Percentiles rank a stretch among this genome's conserved stretches.
phyloP scores from a whole-genome alignment of 2,888 invertebrate genomes.

The Odontocerum albicorne region DNA sequence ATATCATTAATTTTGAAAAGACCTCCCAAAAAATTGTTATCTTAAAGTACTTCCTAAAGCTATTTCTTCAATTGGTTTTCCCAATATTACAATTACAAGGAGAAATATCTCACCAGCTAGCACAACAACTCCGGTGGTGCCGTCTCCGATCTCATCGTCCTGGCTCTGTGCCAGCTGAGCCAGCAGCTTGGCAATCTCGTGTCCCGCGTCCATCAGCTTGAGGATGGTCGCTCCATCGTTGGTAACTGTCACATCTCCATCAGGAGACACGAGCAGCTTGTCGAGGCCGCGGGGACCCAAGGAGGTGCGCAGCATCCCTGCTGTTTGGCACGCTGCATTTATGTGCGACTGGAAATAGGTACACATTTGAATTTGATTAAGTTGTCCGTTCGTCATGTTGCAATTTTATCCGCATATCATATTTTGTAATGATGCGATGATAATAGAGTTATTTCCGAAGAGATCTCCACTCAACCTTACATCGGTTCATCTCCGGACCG shows the following conservation, averaged over 20 bases:
- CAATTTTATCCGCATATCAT: too few species aligned
- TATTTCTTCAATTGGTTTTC: too few species aligned
- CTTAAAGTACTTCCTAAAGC: too few species aligned
- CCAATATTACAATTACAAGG: too few species aligned
- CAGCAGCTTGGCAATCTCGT: constrained; percentile 96
- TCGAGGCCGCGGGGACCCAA: constrained; percentile 97
- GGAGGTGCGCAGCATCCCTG: constrained; percentile 87
- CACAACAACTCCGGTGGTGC: constrained; percentile 97
- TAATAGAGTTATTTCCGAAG: too few species aligned
- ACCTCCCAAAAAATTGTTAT: too few species aligned
- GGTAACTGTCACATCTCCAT: constrained; percentile 97
- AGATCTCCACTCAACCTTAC: too few species aligned
- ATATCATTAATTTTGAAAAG: too few species aligned
- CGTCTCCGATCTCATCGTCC: constrained; percentile 99
- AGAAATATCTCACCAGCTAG: constrained; percentile 56
- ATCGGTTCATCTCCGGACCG: too few species aligned
- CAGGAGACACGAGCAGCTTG: constrained; percentile 95
- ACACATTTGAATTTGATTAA: too few species aligned
- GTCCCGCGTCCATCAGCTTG: constrained; percentile 98
- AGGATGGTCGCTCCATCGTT: constrained; percentile 99
- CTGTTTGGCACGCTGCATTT: constrained; percentile 91
- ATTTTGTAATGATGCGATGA: too few species aligned
- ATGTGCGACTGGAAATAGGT: constrained; percentile 88
- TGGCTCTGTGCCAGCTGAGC: constrained; percentile 98
- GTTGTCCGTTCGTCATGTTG: too few species aligned